phyloP scores from a whole-genome alignment of 2,888 invertebrate genomes.

The Lycophotia porphyrea region DNA sequence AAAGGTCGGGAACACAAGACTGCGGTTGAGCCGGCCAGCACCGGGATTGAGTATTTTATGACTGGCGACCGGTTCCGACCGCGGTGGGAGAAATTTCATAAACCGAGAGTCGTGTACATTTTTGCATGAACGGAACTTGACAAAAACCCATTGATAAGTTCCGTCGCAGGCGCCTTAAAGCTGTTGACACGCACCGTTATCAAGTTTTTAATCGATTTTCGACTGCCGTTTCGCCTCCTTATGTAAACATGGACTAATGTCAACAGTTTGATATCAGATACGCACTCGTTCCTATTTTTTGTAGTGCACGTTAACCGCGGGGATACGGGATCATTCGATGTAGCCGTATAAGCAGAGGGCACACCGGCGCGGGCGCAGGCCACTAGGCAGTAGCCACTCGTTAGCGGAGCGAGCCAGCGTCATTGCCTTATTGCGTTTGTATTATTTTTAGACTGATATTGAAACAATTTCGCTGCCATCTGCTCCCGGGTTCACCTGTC shows the following conservation, averaged over 20 bases:
- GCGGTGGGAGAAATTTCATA: constrained; percentile 70
- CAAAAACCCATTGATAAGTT: constrained; percentile 81
- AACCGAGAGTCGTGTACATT: constrained; percentile 69
- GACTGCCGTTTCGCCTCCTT: constrained; percentile 90
- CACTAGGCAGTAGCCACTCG: constrained; percentile 55
- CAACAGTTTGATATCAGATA: constrained; percentile 88
- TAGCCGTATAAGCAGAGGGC: constrained; percentile 29
- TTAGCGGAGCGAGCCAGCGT: constrained; percentile 62
- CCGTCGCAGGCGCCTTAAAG: constrained; percentile 82
- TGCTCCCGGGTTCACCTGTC: constrained; percentile 87
- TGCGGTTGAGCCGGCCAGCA: constrained; percentile 37
- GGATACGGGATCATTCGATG: constrained; percentile 77
- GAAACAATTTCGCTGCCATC: constrained; percentile 86
- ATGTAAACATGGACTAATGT: constrained; percentile 87
- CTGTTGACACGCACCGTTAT: constrained; percentile 85
- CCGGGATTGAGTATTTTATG: constrained; percentile 65
- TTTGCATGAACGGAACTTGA: constrained; percentile 81
- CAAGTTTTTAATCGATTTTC: constrained; percentile 85
- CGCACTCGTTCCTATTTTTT: constrained; percentile 83
- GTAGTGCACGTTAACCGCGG: constrained; percentile 77
- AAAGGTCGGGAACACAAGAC: constrained; percentile 60
- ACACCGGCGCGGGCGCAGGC: constrained; percentile 4
- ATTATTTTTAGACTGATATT: constrained; percentile 86
- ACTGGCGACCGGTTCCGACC: constrained; percentile 68
- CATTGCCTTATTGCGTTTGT: constrained; percentile 68